Conservation (phyloP, 2,888 invertebrate genomes). For the Seladonia tumulorum region DNA sequence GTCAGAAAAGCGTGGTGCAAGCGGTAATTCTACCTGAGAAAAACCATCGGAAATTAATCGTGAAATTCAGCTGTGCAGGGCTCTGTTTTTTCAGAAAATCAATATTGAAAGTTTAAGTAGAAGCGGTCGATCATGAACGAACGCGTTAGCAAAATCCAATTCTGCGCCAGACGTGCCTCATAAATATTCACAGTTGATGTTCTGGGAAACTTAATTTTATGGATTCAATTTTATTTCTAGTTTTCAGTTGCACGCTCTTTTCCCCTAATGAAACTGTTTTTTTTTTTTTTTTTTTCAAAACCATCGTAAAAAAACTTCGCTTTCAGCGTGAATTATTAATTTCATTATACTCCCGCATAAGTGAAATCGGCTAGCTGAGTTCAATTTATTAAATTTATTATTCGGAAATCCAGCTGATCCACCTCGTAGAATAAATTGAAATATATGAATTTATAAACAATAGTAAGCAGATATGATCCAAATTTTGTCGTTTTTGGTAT, state of each 20-base stretch:
- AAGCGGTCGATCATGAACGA: not conserved
- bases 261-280: not conserved
- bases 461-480: not conserved
- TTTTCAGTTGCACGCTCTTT: not conserved
- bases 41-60: not conserved
- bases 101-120: slow-evolving; percentile 9
- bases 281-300: not conserved
- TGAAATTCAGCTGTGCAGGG: not conserved
- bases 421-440: not conserved
- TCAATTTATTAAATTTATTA: not conserved
- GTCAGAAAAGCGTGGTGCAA: too few relatives aligned
- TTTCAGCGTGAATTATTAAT: not conserved
- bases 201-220: not conserved
- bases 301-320: not conserved
- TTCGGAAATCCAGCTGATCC: not conserved
- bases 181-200: not conserved
- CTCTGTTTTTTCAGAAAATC: not conserved
- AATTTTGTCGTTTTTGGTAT: not conserved
- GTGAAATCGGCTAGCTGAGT: not conserved
- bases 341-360: not conserved
- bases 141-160: slow-evolving; percentile 7
- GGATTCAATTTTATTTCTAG: not conserved
- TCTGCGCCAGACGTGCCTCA: not conserved
- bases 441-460: not conserved
- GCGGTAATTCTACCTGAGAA: not conserved